These are phyloP conservation scores for Agelastica alni DNA, from an alignment of 2,888 invertebrate genomes.

Conservation along the genomic window DNA sequence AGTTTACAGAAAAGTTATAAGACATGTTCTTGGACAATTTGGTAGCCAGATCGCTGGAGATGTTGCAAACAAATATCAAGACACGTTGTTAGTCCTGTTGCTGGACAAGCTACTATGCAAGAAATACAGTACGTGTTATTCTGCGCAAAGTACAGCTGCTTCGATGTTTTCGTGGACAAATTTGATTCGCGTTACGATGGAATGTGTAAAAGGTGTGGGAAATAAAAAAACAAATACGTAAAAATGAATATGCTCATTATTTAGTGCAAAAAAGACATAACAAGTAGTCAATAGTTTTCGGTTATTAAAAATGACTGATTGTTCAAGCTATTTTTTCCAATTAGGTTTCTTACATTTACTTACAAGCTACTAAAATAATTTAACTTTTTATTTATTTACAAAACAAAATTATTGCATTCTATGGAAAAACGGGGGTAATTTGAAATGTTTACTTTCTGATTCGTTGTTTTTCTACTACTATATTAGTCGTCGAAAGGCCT, in stretches of 20 bases:
- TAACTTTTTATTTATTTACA: conserved; percentile 3
- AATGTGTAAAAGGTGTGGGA: too few relatives aligned
- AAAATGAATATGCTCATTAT: conserved; percentile 20
- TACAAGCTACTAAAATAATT: conserved; percentile 12
- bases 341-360: conserved; percentile 17
- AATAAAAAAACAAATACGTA: conserved; percentile 9
- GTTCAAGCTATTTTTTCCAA: conserved; percentile 24
- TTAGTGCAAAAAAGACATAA: conserved; percentile 23
- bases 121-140: too few relatives aligned
- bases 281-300: conserved; percentile 15
- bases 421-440: background rate
- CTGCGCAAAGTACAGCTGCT: too few relatives aligned
- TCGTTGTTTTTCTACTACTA: background rate
- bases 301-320: conserved; percentile 19
- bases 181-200: too few relatives aligned
- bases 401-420: background rate
- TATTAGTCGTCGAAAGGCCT: background rate
- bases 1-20: too few relatives aligned
- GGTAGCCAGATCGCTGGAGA: too few relatives aligned
- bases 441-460: background rate
- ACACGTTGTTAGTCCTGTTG: too few relatives aligned
- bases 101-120: too few relatives aligned
- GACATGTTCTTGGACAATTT: too few relatives aligned
- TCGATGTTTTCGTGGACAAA: too few relatives aligned
- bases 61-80: too few relatives aligned